Base-by-base conservation (phyloP, 2,113 vertebrate genomes). In the Vanacampus margaritifer region DNA sequence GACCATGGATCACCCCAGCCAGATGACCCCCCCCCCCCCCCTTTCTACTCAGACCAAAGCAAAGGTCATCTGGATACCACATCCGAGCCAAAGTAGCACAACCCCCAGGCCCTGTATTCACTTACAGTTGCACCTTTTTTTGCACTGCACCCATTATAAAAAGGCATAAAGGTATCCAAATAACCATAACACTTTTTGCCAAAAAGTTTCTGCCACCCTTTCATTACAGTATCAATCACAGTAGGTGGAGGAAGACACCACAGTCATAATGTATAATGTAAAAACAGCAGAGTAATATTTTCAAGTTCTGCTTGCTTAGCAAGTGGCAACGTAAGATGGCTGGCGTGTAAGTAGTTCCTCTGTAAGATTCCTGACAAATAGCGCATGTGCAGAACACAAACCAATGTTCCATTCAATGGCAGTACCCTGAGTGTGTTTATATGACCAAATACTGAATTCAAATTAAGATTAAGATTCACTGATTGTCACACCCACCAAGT, bases 31-130 rank as follows among this genome's bases (percentile, higher is more conserved):
- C 57, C 64, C 67, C 71, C 69, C 57, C 28, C 2, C 50, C 69
- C 67, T 67, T 36, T 64, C 68, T 71, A 62, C 71, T 83, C 80
- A 78, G 70, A 61, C 79, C 81, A 60, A 67, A 80, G 43, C 67
- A 53, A 37, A 78, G 71, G 79, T 88, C 84, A 85, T 86, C 81
- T 83, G 79, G 81, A 80, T 45, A 41, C 71, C 83, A 86, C 71
- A 86, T 81, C 77, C 74, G 75, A 72, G 60, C 58, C 53, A 65
- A 74, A 61, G 53, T 23, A 1, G 61, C n/a, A 51, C 8, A 10
- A 19, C 45, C 17, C 5, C 17, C 16, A 46, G 45, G 43, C 4
- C 73, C 83, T 74, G 2, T 19, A 23, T 36, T 17, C 17, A 60
- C 10, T 60, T 1, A 86, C 80, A 83, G 80, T 72, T 48, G 56